Evolutionary conservation across 2,888 invertebrate species (phyloP).

Genomic region (Himalopsyche anomala): DNA sequence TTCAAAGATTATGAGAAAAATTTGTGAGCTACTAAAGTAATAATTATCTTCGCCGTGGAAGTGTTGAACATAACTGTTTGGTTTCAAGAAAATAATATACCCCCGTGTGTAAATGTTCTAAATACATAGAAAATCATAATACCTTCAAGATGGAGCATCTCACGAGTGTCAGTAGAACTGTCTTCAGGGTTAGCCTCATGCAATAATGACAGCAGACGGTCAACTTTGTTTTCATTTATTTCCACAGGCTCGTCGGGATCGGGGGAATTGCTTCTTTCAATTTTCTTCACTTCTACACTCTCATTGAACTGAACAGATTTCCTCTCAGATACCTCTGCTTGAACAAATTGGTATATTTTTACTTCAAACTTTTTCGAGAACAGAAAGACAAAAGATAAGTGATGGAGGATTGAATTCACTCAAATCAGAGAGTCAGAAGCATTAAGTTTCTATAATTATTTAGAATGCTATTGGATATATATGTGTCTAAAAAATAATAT

Average conservation of each 20-base stretch:
- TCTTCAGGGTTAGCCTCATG: constrained; percentile 96
- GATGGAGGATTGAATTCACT: background rate
- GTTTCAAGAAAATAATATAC: too few relatives aligned
- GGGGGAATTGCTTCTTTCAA: constrained; percentile 68
- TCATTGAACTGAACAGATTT: constrained; percentile 82
- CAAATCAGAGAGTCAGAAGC: background rate
- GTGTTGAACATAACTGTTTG: too few relatives aligned
- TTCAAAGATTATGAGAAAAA: too few relatives aligned
- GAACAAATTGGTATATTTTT: background rate
- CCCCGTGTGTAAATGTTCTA: too few relatives aligned
- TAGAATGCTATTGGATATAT: background rate
- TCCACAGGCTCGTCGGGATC: constrained; percentile 78
- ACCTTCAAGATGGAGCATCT: constrained; percentile 71
- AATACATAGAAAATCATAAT: background rate
- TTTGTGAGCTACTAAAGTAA: too few relatives aligned
- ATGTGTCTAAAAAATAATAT: background rate
- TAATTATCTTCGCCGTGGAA: too few relatives aligned
- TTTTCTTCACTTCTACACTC: constrained; percentile 78
- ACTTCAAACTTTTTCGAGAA: background rate
- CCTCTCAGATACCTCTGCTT: constrained; percentile 70
- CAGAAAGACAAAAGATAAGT: background rate
- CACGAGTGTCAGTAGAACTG: constrained; percentile 81
- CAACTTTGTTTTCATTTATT: constrained; percentile 92
- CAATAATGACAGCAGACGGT: constrained; percentile 89
- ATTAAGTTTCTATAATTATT: background rate